Evolutionary conservation across 1,140 invertebrate genomes (phyloP), one percentile per base, ranked within the genome.

Genomic region (Uloborus diversus): DNA sequence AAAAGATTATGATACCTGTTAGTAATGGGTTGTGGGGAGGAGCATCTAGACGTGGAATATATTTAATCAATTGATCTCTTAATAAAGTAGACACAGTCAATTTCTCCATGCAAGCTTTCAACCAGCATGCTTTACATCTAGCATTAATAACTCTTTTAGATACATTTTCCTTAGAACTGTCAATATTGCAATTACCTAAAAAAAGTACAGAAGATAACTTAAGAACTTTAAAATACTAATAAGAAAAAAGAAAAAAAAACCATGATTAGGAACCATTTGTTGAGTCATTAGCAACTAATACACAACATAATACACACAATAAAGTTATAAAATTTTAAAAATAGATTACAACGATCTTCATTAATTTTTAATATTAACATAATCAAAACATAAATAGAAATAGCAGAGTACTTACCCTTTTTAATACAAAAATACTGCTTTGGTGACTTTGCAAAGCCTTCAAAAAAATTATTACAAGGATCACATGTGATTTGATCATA

Each of bases 401-500:
- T 32, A 42, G 25, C 5, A 30, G n/a, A 53, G 42, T 20, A 75
- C 28, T 76, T 42, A 84, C 83, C 83, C 30, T 82, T 68, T 75
- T 84, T 73, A 17, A 64, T 47, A 79, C 83, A 84, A 61, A 66
- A 75, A 61, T 76, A 83, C 32, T 82, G 81, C 53, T 80, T 81
- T 20, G 83, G 82, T 35, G 83, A 73, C 28, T 81, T 75, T 14
- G 85, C 65, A 42, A 83, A 82, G 7, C 80, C 59, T 13, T 92
- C 91, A 78, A 95, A 93, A 86, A 95, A 95, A 85, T 94, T 95
- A 35, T 93, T 89, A 87, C 94, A 95, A 23, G 93, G 92, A 84
- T 94, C 93, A 87, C 94, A 95, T 81, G 92, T 92, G 82, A 92
- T 91, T 47, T 93, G 92, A n/a, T 93, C 93, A 86, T 94, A 94